Percentiles rank a stretch among this genome's conserved stretches.
phyloP scores from a whole-genome alignment of 1,140 invertebrate species.

The Calephelis virginiensis region DNA sequence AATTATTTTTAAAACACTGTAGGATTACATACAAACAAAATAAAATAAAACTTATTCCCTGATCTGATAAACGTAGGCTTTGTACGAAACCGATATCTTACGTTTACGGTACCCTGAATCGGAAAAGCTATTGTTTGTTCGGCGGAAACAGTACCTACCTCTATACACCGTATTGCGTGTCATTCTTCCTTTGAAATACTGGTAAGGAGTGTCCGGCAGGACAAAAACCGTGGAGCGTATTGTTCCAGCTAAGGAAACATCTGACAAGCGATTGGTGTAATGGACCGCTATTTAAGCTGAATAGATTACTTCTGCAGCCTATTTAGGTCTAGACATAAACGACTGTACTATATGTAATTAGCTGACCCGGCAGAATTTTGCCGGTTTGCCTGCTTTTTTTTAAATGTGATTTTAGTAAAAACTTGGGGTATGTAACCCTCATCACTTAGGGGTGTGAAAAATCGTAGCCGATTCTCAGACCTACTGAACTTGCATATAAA shows the following conservation, averaged over 20 bases:
- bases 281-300: constrained; percentile 51
- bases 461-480: too few relatives aligned
- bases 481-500: too few relatives aligned
- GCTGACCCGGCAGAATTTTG: too few relatives aligned
- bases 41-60: neutral
- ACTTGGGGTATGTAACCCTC: too few relatives aligned
- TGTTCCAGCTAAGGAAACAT: constrained; percentile 56
- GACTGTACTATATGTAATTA: neutral
- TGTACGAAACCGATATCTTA: neutral
- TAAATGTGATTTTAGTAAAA: too few relatives aligned
- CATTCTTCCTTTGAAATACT: constrained; percentile 50
- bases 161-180: constrained; percentile 46
- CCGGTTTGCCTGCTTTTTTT: too few relatives aligned
- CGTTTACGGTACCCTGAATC: constrained; percentile 28
- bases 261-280: constrained; percentile 57
- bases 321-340: neutral
- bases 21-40: too few relatives aligned
- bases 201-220: constrained; percentile 45
- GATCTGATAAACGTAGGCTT: neutral
- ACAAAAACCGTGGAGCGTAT: constrained; percentile 66
- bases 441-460: too few relatives aligned
- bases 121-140: constrained; percentile 42
- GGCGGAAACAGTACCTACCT: constrained; percentile 35
- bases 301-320: constrained; percentile 37
- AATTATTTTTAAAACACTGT: too few relatives aligned